Evolutionary conservation across 2,888 invertebrate species (phyloP).

Genomic region (Drosophila atripex): DNA sequence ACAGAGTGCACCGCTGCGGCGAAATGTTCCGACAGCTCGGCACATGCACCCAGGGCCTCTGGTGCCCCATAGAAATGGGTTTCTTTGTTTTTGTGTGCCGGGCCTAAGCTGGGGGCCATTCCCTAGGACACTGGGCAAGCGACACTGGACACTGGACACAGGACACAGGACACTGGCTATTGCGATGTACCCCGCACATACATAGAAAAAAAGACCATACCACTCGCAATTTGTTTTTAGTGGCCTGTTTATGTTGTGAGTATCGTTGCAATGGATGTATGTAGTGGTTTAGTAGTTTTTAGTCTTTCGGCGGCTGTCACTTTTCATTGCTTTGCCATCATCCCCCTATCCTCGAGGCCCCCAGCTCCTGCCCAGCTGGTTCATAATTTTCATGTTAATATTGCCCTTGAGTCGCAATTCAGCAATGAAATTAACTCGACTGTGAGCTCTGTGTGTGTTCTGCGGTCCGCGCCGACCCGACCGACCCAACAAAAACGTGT

Average conservation of each 20-base stretch:
- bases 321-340: conserved; percentile 45
- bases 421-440: conserved; percentile 72
- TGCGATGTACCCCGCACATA: conserved; percentile 23
- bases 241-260: conserved; percentile 49
- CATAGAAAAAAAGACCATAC: conserved; percentile 16
- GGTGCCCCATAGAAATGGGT: conserved; percentile 29
- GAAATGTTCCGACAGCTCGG: conserved; percentile 47
- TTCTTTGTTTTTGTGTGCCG: conserved; percentile 46
- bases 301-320: conserved; percentile 52
- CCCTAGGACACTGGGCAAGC: conserved; percentile 8
- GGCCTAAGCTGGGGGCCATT: conserved; percentile 42
- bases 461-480: conserved; percentile 23
- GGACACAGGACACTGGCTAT: conserved; percentile 2
- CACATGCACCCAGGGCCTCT: conserved; percentile 13
- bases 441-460: conserved; percentile 41
- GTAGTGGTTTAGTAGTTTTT: conserved; percentile 38
- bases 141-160: conserved; percentile 5
- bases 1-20: conserved; percentile 60
- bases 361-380: conserved; percentile 38
- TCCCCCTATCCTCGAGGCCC: background rate
- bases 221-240: conserved; percentile 69
- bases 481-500: conserved; percentile 47
- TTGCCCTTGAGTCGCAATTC: conserved; percentile 75
- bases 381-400: conserved; percentile 80
- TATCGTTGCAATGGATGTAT: conserved; percentile 17